phyloP scores from a whole-genome alignment of 1,140 invertebrate species.

The Bombus confusus region DNA sequence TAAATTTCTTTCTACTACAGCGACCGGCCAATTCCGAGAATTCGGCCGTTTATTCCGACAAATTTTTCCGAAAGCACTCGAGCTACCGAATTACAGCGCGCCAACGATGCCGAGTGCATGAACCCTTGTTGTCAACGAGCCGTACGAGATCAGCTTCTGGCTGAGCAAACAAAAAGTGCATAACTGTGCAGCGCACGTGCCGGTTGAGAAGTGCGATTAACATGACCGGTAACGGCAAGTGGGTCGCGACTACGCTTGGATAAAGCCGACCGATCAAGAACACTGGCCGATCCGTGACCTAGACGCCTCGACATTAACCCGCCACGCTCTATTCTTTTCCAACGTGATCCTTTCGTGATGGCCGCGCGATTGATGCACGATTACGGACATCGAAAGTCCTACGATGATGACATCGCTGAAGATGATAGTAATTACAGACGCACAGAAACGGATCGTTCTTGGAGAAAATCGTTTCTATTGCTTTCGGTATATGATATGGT shows the following conservation, averaged over 20 bases:
- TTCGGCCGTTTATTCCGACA: background rate
- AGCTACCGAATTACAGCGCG: background rate
- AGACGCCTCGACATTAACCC: slow-evolving; percentile 65
- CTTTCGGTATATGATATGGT: background rate
- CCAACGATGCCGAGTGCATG: background rate
- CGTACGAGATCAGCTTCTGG: background rate
- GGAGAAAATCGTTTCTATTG: background rate
- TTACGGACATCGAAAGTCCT: background rate
- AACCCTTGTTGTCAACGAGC: slow-evolving; percentile 23
- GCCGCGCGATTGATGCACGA: too few species aligned
- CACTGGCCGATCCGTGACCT: slow-evolving; percentile 65
- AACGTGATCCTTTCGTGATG: slow-evolving; percentile 7
- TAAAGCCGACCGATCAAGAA: slow-evolving; percentile 64
- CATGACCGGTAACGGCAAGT: slow-evolving; percentile 70
- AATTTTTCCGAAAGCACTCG: background rate
- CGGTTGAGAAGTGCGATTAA: slow-evolving; percentile 47
- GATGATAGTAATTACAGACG: background rate
- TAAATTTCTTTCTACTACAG: background rate
- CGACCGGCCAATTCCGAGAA: background rate
- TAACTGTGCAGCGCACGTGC: slow-evolving; percentile 23
- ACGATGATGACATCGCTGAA: background rate
- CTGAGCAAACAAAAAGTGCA: slow-evolving; percentile 16
- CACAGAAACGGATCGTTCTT: background rate
- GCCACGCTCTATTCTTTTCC: slow-evolving; percentile 56
- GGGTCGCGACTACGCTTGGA: slow-evolving; percentile 65